Percentiles rank a stretch among this genome's conserved stretches.
These are phyloP conservation scores for Brachirus orientalis DNA, from an alignment of 2,113 vertebrate genomes.

Conservation along the genomic window DNA sequence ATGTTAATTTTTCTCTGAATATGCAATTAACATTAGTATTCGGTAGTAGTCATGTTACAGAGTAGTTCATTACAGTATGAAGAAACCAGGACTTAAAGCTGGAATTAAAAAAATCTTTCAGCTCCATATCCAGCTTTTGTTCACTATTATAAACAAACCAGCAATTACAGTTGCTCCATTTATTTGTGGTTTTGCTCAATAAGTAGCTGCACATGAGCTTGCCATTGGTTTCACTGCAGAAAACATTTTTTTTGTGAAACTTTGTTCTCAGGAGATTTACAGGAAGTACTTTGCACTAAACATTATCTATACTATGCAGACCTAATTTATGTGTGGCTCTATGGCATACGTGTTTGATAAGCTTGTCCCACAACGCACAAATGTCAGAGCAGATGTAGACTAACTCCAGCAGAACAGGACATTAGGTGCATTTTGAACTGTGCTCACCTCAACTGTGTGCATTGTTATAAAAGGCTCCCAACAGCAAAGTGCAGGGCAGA, in stretches of 20 bases:
- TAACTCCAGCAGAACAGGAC: not conserved
- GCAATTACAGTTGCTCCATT: too few relatives aligned
- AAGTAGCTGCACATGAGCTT: constrained; percentile 9
- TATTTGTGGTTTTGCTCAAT: not conserved
- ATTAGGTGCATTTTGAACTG: not conserved
- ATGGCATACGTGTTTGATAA: not conserved
- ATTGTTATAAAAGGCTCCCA: constrained; percentile 2
- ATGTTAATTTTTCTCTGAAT: too few relatives aligned
- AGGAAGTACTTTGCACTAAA: constrained; percentile 39
- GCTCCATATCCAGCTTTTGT: too few relatives aligned
- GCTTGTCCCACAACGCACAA: not conserved
- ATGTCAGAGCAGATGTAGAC: not conserved
- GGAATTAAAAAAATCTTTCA: too few relatives aligned
- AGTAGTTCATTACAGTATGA: too few relatives aligned
- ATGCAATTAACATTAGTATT: too few relatives aligned
- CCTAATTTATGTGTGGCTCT: not conserved
- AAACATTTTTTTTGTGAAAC: not conserved
- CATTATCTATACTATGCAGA: not conserved
- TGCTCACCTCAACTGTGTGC: not conserved
- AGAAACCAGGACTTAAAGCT: too few relatives aligned
- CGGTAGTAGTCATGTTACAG: too few relatives aligned
- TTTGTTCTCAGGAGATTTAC: constrained; percentile 16
- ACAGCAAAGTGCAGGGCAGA: constrained; percentile 3
- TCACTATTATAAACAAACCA: too few relatives aligned
- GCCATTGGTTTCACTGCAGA: not conserved